Evolutionary conservation across 2,113 vertebrate genomes (phyloP).

Genomic region (Polyodon spathula): DNA sequence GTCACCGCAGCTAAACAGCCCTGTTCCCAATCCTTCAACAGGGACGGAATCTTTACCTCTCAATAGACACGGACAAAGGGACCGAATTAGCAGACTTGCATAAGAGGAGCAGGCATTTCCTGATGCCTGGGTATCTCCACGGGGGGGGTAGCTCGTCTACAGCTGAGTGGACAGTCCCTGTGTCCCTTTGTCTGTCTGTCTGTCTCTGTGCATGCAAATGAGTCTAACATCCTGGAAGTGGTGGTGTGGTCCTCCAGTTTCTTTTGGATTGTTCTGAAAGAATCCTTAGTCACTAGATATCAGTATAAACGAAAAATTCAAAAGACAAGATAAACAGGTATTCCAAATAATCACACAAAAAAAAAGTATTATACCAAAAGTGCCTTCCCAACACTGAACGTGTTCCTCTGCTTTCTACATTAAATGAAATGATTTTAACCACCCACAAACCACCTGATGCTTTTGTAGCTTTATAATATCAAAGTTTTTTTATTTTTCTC

Average conservation of each 20-base stretch:
- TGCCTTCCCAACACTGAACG: neutral
- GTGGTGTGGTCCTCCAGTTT: no score
- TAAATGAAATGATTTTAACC: no score
- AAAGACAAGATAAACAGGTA: no score
- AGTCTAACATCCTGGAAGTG: no score
- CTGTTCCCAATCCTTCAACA: slow-evolving; percentile 43
- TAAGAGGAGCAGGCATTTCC: slow-evolving; percentile 29
- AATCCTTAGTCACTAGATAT: no score
- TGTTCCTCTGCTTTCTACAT: slow-evolving; percentile 14
- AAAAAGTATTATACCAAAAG: no score
- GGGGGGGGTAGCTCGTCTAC: no score
- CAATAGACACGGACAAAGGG: slow-evolving; percentile 59
- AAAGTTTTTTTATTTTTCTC: neutral
- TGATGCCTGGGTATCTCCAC: neutral
- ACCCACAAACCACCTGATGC: neutral
- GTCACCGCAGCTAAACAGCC: slow-evolving; percentile 52
- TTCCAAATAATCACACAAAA: no score
- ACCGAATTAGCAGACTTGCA: slow-evolving; percentile 36
- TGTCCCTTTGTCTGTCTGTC: slow-evolving; percentile 8
- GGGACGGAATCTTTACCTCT: slow-evolving; percentile 50
- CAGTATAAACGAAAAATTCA: no score
- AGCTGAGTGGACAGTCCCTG: neutral
- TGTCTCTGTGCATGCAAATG: neutral
- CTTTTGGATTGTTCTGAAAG: no score
- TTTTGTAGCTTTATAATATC: slow-evolving; percentile 15